Conservation (phyloP, 1,140 invertebrate species). For the Drosophila littoralis region DNA sequence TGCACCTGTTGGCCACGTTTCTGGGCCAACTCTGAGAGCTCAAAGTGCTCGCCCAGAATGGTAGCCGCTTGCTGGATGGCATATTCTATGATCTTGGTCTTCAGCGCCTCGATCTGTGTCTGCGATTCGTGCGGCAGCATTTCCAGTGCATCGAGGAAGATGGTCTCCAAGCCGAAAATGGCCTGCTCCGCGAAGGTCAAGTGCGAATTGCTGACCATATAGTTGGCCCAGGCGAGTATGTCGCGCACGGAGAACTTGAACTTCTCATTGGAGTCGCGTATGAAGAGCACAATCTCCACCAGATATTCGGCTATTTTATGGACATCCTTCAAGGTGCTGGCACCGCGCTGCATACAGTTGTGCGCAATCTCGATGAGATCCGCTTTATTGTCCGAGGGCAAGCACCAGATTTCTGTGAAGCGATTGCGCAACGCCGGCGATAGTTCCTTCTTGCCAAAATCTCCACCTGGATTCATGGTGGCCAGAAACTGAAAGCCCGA, state of each 20-base stretch:
- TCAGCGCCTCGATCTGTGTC: constrained; percentile 62
- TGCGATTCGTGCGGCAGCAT: constrained; percentile 79
- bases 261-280: constrained; percentile 85
- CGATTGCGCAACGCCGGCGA: constrained; percentile 98
- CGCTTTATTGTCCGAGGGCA: constrained; percentile 82
- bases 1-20: constrained; percentile 61
- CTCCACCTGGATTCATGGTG: constrained; percentile 99
- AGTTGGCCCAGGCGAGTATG: constrained; percentile 95
- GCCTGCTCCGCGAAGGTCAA: constrained; percentile 88
- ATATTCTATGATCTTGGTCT: constrained; percentile 46
- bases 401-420: constrained; percentile 99
- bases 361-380: constrained; percentile 88
- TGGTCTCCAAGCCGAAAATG: constrained; percentile 94
- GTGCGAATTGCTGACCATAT: constrained; percentile 90
- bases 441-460: constrained; percentile 99
- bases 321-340: constrained; percentile 8
- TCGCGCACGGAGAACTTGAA: constrained; percentile 96
- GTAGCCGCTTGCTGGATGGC: constrained; percentile 54
- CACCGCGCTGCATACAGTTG: constrained; percentile 63
- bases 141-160: constrained; percentile 96
- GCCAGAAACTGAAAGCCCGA: constrained; percentile 95
- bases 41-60: constrained; percentile 57
- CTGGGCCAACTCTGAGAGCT: constrained; percentile 38
- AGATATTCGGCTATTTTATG: constrained; percentile 70
- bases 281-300: constrained; percentile 75